Percentiles rank a stretch among this genome's conserved stretches.
These are phyloP conservation scores for Brachypalpus laphriformis DNA, from an alignment of 2,888 invertebrate species.

Conservation along the genomic window DNA sequence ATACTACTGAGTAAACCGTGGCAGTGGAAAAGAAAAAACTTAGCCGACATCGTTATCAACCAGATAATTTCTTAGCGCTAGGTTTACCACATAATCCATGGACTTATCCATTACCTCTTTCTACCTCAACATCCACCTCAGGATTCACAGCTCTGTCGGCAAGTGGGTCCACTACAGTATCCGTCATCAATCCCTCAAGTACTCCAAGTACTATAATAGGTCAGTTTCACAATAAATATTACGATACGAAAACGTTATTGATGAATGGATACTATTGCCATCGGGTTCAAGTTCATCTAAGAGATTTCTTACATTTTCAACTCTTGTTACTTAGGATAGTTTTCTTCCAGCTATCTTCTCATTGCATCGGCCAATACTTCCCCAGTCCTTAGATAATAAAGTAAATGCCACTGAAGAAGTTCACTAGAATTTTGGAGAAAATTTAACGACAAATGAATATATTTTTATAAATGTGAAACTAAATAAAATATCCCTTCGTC, in stretches of 20 bases:
- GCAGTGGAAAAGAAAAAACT: neutral
- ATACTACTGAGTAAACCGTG: neutral
- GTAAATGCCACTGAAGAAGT: no score
- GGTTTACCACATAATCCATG: no score
- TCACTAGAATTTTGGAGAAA: no score
- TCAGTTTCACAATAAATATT: neutral
- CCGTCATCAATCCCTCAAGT: neutral
- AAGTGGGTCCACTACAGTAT: neutral
- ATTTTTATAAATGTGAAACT: no score
- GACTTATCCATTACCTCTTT: neutral
- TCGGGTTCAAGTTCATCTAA: conserved; percentile 77
- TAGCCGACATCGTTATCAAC: no score
- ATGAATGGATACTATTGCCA: conserved; percentile 80
- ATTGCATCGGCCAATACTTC: conserved; percentile 28
- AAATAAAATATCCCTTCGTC: no score
- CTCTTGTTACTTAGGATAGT: conserved; percentile 76
- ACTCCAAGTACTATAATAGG: no score
- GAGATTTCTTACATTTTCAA: neutral
- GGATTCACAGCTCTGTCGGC: neutral
- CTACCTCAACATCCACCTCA: conserved; percentile 1
- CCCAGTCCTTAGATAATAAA: no score
- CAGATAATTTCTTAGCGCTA: no score
- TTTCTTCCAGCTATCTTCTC: neutral
- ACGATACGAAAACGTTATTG: neutral
- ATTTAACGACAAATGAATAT: no score